phyloP scores from a whole-genome alignment of 37 sponge, comb jelly and placozoan genomes.

The Diacarnus erythraeanus region DNA sequence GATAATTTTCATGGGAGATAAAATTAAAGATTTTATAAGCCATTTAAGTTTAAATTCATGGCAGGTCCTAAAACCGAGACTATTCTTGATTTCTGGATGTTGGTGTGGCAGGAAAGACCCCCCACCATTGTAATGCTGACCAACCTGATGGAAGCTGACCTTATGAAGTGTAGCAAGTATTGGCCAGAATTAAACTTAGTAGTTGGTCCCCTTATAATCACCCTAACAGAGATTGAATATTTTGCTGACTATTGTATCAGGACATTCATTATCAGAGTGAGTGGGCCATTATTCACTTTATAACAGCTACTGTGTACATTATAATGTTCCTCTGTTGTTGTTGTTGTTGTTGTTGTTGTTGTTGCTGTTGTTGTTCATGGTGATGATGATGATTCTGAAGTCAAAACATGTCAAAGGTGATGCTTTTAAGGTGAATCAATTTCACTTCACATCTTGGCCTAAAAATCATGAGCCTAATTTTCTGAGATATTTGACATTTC shows the following conservation, averaged over 20 bases:
- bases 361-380: too few species aligned
- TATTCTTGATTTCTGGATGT: background rate
- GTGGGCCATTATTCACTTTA: too few species aligned
- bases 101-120: background rate
- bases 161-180: background rate
- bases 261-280: background rate
- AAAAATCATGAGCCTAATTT: background rate
- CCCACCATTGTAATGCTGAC: background rate
- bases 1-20: too few species aligned
- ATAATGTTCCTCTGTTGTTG: too few species aligned
- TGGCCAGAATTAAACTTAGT: background rate
- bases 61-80: background rate
- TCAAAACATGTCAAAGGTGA: too few species aligned
- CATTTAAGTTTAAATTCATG: too few species aligned
- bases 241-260: background rate
- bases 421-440: background rate
- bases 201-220: background rate
- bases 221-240: background rate
- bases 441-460: background rate
- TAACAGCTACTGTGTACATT: too few species aligned
- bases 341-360: too few species aligned
- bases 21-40: too few species aligned
- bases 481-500: background rate
- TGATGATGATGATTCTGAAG: too few species aligned
- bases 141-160: background rate